Evolutionary conservation across 2,888 invertebrate species (phyloP).

Genomic region (Leptogaster cylindrica): DNA sequence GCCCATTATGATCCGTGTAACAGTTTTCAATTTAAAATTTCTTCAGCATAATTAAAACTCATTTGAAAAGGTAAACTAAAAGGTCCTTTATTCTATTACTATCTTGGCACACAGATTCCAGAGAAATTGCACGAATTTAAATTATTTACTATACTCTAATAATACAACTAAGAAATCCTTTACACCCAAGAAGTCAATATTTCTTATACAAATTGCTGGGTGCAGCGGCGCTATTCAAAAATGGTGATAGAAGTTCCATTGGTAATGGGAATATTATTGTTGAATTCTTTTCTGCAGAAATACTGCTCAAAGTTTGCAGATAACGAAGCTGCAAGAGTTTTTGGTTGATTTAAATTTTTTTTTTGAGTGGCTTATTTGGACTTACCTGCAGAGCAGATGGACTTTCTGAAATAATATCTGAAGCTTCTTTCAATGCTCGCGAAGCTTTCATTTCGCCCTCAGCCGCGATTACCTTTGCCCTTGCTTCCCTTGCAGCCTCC

Average conservation of each 20-base stretch:
- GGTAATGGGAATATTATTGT: constrained; percentile 94
- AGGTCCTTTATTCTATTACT: too few species aligned
- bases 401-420: constrained; percentile 78
- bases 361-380: constrained; percentile 21
- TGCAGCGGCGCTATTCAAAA: constrained; percentile 47
- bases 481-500: constrained; percentile 79
- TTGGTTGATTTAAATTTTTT: neutral
- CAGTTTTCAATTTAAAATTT: too few species aligned
- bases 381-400: constrained; percentile 70
- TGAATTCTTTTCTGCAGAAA: constrained; percentile 93
- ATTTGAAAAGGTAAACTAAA: too few species aligned
- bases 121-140: too few species aligned
- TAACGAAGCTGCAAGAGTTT: constrained; percentile 74
- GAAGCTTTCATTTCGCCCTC: constrained; percentile 86
- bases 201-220: constrained; percentile 8
- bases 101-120: too few species aligned
- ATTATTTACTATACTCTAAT: too few species aligned
- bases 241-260: constrained; percentile 72
- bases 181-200: too few species aligned
- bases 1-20: too few species aligned
- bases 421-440: constrained; percentile 80
- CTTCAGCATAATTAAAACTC: too few species aligned
- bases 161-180: too few species aligned
- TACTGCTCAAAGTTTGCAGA: constrained; percentile 87
- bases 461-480: constrained; percentile 81